Evolutionary conservation across 2,797 vertebrate genomes (phyloP).

Genomic region (Nannoperca obscura): DNA sequence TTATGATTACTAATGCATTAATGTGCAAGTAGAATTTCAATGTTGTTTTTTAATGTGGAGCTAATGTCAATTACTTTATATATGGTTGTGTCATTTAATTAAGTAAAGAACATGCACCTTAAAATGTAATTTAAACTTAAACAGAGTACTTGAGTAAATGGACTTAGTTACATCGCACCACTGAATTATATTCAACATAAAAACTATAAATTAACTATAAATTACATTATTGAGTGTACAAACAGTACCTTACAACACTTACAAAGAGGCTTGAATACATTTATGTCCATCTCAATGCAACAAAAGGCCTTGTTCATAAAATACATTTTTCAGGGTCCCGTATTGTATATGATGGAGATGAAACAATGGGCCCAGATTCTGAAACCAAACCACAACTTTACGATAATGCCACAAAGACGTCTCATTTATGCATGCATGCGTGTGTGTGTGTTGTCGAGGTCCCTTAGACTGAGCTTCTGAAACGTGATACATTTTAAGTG

Average conservation of each 20-base stretch:
- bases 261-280: not conserved
- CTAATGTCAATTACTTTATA: not conserved
- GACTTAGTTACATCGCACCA: not conserved
- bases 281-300: not conserved
- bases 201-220: no score
- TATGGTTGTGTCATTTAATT: not conserved
- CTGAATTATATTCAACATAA: not conserved
- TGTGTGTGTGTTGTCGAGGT: no score
- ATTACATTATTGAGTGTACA: not conserved
- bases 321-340: no score
- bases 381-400: no score
- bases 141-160: not conserved
- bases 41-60: not conserved
- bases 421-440: no score
- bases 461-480: no score
- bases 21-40: not conserved
- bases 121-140: not conserved
- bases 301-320: not conserved
- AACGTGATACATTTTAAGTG: no score
- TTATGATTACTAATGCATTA: not conserved
- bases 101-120: not conserved
- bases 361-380: no score
- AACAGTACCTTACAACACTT: not conserved
- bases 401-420: no score
- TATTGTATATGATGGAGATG: no score